Base-by-base conservation (phyloP, 2,113 vertebrate genomes). In the Otus sunia region DNA sequence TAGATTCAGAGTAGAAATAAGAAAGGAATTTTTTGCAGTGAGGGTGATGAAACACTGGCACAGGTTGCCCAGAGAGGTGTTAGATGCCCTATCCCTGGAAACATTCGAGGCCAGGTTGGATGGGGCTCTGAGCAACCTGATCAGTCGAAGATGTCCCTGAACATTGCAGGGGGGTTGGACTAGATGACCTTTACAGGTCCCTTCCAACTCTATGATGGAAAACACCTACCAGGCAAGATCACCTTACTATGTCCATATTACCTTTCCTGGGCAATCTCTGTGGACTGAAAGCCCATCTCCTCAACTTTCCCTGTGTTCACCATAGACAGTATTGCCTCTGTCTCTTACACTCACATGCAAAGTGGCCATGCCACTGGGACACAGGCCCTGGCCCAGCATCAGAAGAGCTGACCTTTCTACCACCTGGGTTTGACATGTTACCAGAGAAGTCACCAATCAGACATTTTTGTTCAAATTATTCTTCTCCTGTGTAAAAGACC, bases 381-480 rank as follows among this genome's bases (percentile, higher is more conserved):
- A 19, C 9, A 63, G 39, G 27, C 36, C 17, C 36, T 69, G 45
- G 12, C 23, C 39, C 34, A 88, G 13, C 39, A 41, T 43, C 45
- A 72, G 39, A 76, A 85, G 17, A 73, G 3, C 4, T 58, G 20
- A 7, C 11, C 36, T 66, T 67, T 71, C 34, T 66, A 20, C 15
- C 32, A 64, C 5, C 17, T 82, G 21, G 8, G 3, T 75, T 92
- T 94, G 15, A 34, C 0, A 0, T 2, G 0, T 66, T 66, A 50
- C 53, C 36, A 60, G 30, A 67, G 53, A 69, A 76, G 49, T 56
- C 58, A 85, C n/a, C 17, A 77, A 58, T 49, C 34, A 27, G 26
- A 22, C 10, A 5, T 25, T n/a, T 53, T 63, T 75, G 12, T 67
- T 92, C 47, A 71, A 81, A 52, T 72, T 0, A 23, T 64, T 64